Evolutionary conservation across 2,888 invertebrate genomes (phyloP).

Genomic region (Mesorhabditis sp.): DNA sequence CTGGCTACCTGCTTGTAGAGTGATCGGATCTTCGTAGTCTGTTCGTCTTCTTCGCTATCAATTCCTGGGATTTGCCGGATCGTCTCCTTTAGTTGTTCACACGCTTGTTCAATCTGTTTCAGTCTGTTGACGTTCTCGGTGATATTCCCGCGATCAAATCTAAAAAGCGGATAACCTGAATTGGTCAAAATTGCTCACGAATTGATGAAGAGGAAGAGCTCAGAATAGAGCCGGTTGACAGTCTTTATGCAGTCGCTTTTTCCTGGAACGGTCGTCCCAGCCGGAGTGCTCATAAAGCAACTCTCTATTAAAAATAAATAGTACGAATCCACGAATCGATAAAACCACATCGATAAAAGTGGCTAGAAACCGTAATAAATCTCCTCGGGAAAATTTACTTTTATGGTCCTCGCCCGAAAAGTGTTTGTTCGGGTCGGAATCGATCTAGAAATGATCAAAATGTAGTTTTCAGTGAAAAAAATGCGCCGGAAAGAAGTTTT

Average conservation of each 20-base stretch:
- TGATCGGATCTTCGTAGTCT: constrained; percentile 24
- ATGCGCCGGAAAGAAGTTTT: too few species aligned
- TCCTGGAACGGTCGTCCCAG: not conserved
- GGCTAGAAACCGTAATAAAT: too few species aligned
- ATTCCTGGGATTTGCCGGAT: constrained; percentile 25
- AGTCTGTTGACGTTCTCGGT: constrained; percentile 28
- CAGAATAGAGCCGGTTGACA: constrained; percentile 26
- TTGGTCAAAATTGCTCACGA: constrained; percentile 23
- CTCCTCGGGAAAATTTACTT: too few species aligned
- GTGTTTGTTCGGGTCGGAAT: too few species aligned
- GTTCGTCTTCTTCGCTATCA: constrained; percentile 23
- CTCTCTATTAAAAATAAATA: too few species aligned
- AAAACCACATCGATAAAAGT: too few species aligned
- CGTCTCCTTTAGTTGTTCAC: not conserved
- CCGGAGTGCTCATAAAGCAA: constrained; percentile 3
- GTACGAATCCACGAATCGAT: too few species aligned
- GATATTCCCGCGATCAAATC: constrained; percentile 31
- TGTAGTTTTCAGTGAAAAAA: too few species aligned
- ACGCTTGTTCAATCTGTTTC: constrained; percentile 10
- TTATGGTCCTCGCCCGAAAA: too few species aligned
- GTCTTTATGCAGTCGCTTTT: not conserved
- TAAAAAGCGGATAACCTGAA: not conserved
- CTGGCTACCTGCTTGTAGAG: constrained; percentile 19
- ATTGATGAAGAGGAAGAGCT: constrained; percentile 22
- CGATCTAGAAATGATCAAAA: too few species aligned